Evolutionary conservation across 2,797 vertebrate genomes (phyloP).

Genomic region (Pampus argenteus): DNA sequence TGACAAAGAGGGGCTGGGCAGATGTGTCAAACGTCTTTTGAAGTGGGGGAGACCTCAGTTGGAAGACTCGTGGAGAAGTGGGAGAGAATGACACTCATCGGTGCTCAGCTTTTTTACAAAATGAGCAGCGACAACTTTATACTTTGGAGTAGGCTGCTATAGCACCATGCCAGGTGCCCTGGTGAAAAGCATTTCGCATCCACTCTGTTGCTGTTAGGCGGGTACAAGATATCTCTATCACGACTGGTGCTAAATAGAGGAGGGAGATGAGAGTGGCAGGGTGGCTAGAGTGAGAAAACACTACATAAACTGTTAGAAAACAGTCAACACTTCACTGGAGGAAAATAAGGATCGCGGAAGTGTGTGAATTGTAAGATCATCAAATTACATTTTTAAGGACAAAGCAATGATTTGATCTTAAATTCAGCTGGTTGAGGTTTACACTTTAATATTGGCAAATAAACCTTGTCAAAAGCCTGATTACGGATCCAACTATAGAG

Average conservation of each 20-base stretch:
- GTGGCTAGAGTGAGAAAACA: slow-evolving; percentile 59
- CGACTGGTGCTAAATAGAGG: slow-evolving; percentile 50
- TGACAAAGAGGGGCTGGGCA: slow-evolving; percentile 34
- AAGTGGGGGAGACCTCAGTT: not conserved
- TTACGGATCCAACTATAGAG: slow-evolving; percentile 20
- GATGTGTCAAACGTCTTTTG: slow-evolving; percentile 21
- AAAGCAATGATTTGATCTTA: slow-evolving; percentile 19
- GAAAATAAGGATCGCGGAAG: slow-evolving; percentile 61
- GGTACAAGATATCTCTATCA: slow-evolving; percentile 42
- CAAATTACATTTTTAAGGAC: slow-evolving; percentile 34
- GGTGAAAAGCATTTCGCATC: slow-evolving; percentile 54
- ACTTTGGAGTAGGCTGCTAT: slow-evolving; percentile 31
- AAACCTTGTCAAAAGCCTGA: slow-evolving; percentile 47
- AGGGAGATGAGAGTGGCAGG: slow-evolving; percentile 36
- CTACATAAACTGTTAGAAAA: slow-evolving; percentile 64
- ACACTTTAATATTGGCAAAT: slow-evolving; percentile 40
- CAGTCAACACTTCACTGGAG: slow-evolving; percentile 38
- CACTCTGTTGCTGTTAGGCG: slow-evolving; percentile 47
- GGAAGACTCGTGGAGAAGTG: slow-evolving; percentile 9
- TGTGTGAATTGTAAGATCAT: slow-evolving; percentile 46
- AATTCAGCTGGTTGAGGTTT: slow-evolving; percentile 28
- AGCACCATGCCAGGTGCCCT: slow-evolving; percentile 39
- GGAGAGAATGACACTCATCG: slow-evolving; percentile 14
- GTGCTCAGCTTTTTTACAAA: slow-evolving; percentile 29
- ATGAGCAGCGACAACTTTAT: slow-evolving; percentile 14